Percentiles rank a stretch among this genome's conserved stretches.
Conservation (phyloP, 2,797 vertebrate genomes). For the Myiothlypis coronata region DNA sequence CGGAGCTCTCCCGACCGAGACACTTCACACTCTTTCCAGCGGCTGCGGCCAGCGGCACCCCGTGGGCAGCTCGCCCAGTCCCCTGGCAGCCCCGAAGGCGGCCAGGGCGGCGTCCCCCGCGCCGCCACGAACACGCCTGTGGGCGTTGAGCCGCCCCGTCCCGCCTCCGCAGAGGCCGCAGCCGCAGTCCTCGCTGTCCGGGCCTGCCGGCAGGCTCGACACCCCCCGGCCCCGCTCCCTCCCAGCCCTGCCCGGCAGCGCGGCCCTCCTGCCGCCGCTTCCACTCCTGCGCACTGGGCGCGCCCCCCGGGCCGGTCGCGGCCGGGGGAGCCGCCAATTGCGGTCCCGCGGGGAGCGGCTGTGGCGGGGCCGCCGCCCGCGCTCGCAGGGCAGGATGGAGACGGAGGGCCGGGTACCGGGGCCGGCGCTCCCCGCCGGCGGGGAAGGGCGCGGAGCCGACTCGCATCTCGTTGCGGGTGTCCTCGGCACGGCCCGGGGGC, state of each 20-base stretch:
- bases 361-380: not conserved
- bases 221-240: not conserved
- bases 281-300: conserved; percentile 59
- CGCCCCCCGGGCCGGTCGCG: not conserved
- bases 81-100: not conserved
- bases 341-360: not conserved
- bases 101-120: not conserved
- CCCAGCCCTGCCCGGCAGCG: not conserved
- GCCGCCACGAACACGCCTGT: not conserved
- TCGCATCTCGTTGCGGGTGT: not conserved
- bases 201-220: not conserved
- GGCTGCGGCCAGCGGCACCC: not conserved
- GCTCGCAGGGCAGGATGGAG: not conserved
- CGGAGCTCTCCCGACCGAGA: rapidly evolving
- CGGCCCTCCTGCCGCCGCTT: not conserved
- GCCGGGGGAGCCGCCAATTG: not conserved
- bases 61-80: not conserved
- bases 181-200: not conserved
- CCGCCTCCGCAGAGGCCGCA: not conserved
- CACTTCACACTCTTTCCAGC: rapidly evolving
- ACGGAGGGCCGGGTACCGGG: not conserved
- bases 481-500: not conserved
- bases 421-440: not conserved
- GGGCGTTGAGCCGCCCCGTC: not conserved
- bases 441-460: not conserved